phyloP scores from a whole-genome alignment of 2,797 vertebrate genomes.

The Sitta carolinensis region DNA sequence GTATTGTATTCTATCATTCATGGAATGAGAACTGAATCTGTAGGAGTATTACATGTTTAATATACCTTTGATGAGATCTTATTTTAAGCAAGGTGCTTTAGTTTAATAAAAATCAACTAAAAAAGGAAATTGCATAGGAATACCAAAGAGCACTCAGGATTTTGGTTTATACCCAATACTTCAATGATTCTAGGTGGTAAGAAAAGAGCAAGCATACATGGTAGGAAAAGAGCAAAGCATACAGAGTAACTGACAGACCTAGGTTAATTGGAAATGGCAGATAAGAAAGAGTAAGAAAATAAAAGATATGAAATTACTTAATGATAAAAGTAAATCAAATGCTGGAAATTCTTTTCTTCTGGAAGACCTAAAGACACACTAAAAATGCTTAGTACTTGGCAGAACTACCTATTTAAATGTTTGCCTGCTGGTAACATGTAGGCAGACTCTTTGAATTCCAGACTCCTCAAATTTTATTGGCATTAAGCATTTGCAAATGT shows the following conservation, averaged over 20 bases:
- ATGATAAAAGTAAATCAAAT: not conserved
- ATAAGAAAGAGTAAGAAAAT: not conserved
- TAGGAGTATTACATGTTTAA: slow-evolving; percentile 8
- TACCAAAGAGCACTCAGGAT: not conserved
- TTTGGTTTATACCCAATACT: not conserved
- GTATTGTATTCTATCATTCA: not conserved
- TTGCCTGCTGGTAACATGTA: not conserved
- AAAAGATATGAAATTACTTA: not conserved
- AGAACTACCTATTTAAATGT: not conserved
- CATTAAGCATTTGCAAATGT: not conserved
- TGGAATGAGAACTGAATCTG: not conserved
- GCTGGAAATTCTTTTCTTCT: not conserved
- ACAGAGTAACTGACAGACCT: not conserved
- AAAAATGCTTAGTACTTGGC: not conserved
- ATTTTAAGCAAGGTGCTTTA: slow-evolving; percentile 15
- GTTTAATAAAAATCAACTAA: slow-evolving; percentile 10
- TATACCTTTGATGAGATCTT: not conserved
- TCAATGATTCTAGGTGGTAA: not conserved
- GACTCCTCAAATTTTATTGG: not conserved
- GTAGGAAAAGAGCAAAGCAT: not conserved
- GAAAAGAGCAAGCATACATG: too few relatives aligned
- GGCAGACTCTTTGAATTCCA: not conserved
- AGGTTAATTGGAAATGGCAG: not conserved
- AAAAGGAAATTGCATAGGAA: not conserved
- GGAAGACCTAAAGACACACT: not conserved